Conservation (phyloP, 2,888 invertebrate species). For the Epinotia ramella region DNA sequence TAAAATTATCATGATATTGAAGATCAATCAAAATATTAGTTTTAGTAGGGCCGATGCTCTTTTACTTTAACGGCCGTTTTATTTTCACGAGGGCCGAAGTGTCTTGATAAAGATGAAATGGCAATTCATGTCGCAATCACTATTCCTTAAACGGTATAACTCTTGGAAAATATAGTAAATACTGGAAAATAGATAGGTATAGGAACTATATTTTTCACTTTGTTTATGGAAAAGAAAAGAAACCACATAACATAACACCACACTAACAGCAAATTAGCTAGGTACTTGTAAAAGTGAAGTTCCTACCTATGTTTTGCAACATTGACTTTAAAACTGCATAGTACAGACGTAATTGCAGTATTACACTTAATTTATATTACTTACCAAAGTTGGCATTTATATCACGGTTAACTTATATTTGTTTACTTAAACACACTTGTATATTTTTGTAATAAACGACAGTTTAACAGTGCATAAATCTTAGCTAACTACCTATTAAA, state of each 20-base stretch:
- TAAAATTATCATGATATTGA: no score
- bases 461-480: conserved; percentile 47
- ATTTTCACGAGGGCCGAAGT: no score
- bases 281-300: background rate
- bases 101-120: no score
- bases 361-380: background rate
- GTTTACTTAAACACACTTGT: conserved; percentile 39
- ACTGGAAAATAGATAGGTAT: no score
- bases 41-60: no score
- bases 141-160: no score
- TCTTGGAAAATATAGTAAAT: no score
- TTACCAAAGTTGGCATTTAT: conserved; percentile 3
- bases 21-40: no score
- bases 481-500: conserved; percentile 50
- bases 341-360: background rate
- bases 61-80: no score
- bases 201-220: no score
- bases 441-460: conserved; percentile 37
- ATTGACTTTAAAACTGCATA: background rate
- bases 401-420: conserved; percentile 6
- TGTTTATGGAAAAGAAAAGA: no score
- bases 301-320: background rate
- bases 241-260: background rate
- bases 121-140: no score
- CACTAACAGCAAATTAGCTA: background rate